phyloP scores from a whole-genome alignment of 2,797 vertebrate genomes.

The Pipistrellus kuhlii region DNA sequence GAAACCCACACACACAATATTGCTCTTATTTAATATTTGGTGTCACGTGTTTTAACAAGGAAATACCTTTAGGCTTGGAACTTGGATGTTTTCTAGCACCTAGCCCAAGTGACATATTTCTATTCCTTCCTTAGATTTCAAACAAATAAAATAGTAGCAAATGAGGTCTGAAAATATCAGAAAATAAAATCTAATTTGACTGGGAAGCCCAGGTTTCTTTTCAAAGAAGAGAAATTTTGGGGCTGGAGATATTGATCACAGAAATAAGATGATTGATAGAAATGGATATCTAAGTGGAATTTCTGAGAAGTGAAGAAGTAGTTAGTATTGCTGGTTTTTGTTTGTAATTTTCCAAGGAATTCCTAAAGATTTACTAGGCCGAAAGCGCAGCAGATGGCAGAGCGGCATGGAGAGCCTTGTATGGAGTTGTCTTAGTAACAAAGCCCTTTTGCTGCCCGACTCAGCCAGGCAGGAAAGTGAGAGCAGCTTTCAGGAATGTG shows the following conservation, averaged over 20 bases:
- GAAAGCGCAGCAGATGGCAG: not conserved
- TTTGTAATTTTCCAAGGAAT: slow-evolving; percentile 47
- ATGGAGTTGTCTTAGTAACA: slow-evolving; percentile 54
- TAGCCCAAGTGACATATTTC: not conserved
- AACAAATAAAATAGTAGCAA: slow-evolving; percentile 23
- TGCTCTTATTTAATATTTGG: slow-evolving; percentile 55
- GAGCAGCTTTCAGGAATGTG: slow-evolving; percentile 80
- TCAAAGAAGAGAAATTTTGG: slow-evolving; percentile 12
- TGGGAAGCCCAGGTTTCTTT: slow-evolving; percentile 14
- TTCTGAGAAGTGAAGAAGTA: slow-evolving; percentile 37
- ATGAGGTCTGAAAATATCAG: slow-evolving; percentile 24
- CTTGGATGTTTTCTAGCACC: not conserved
- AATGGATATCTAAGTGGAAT: not conserved
- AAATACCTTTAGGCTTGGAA: slow-evolving; percentile 54
- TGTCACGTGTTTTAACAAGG: slow-evolving; percentile 67
- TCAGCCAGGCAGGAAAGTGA: slow-evolving; percentile 71
- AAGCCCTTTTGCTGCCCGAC: not conserved
- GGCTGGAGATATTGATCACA: not conserved
- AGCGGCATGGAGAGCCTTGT: not conserved
- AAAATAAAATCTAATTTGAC: slow-evolving; percentile 37
- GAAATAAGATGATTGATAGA: slow-evolving; percentile 22
- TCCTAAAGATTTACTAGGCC: not conserved
- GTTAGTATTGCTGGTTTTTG: not conserved
- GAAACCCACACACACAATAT: slow-evolving; percentile 48
- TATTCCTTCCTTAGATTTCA: not conserved